Conservation (phyloP, 1,140 invertebrate species). For the Epicauta chinensis region DNA sequence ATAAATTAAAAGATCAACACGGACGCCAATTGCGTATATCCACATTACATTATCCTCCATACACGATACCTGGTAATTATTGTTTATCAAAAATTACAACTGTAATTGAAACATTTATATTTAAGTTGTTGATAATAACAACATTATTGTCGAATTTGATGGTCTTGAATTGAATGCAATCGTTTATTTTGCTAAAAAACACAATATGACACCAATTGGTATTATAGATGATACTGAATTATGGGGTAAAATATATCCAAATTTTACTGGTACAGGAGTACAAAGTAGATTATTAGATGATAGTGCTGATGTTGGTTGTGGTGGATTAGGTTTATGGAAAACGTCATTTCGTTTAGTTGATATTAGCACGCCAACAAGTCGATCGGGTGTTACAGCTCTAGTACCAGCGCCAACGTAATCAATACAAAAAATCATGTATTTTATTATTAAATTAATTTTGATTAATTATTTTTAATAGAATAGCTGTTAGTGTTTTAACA, state of each 20-base stretch:
- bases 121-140: no score
- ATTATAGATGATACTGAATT: conserved; percentile 45
- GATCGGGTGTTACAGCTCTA: conserved; percentile 53
- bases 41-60: conserved; percentile 31
- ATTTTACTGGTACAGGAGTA: conserved; percentile 51
- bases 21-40: conserved; percentile 25
- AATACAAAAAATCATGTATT: no score
- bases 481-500: conserved; percentile 27
- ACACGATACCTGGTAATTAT: conserved; percentile 29
- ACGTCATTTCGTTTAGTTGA: conserved; percentile 49
- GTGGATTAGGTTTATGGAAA: conserved; percentile 54
- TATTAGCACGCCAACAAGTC: conserved; percentile 47
- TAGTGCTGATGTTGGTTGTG: conserved; percentile 49
- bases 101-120: no score
- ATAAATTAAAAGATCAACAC: conserved; percentile 32
- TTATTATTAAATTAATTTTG: not conserved
- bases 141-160: conserved; percentile 26
- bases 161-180: conserved; percentile 43
- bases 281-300: conserved; percentile 50
- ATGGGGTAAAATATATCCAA: conserved; percentile 54
- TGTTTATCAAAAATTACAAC: no score
- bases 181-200: conserved; percentile 40
- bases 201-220: conserved; percentile 47
- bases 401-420: conserved; percentile 51
- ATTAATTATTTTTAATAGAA: not conserved